These are phyloP conservation scores for Dendrolimus pini DNA, from an alignment of 2,888 invertebrate species.

Conservation along the genomic window DNA sequence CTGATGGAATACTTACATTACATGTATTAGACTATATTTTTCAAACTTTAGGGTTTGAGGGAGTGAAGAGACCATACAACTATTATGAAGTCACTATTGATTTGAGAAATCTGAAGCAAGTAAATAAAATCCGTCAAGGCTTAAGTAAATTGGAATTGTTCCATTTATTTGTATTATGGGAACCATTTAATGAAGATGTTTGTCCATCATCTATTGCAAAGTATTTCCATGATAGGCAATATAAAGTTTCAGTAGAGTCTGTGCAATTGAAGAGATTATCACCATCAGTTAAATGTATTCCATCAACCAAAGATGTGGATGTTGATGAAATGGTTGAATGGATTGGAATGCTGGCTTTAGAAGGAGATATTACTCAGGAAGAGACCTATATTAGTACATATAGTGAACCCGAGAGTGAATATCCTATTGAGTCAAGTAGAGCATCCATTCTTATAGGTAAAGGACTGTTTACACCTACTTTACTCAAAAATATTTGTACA, in stretches of 20 bases:
- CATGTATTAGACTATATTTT: conserved; percentile 46
- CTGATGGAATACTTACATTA: conserved; percentile 48
- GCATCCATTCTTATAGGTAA: conserved; percentile 43
- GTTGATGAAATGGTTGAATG: conserved; percentile 58
- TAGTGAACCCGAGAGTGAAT: conserved; percentile 40
- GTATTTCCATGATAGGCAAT: conserved; percentile 46
- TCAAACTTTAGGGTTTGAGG: conserved; percentile 62
- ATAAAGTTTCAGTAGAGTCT: conserved; percentile 31
- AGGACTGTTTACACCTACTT: conserved; percentile 45
- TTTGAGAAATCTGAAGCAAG: conserved; percentile 36
- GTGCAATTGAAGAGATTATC: conserved; percentile 26
- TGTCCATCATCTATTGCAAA: conserved; percentile 66
- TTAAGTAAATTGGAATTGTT: conserved; percentile 42
- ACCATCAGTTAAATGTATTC: conserved; percentile 43
- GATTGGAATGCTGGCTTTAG: conserved; percentile 52
- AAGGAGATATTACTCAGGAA: conserved; percentile 33
- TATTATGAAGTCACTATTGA: conserved; percentile 52
- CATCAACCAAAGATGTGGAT: conserved; percentile 42
- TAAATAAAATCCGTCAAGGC: conserved; percentile 30
- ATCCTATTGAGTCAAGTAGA: conserved; percentile 40
- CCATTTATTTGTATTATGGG: conserved; percentile 50
- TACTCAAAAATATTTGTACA: conserved; percentile 33
- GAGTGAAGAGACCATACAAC: conserved; percentile 41
- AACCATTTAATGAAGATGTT: conserved; percentile 40
- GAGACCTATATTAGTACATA: conserved; percentile 56